Conservation (phyloP, 2,113 vertebrate species). For the Tapirus terrestris region DNA sequence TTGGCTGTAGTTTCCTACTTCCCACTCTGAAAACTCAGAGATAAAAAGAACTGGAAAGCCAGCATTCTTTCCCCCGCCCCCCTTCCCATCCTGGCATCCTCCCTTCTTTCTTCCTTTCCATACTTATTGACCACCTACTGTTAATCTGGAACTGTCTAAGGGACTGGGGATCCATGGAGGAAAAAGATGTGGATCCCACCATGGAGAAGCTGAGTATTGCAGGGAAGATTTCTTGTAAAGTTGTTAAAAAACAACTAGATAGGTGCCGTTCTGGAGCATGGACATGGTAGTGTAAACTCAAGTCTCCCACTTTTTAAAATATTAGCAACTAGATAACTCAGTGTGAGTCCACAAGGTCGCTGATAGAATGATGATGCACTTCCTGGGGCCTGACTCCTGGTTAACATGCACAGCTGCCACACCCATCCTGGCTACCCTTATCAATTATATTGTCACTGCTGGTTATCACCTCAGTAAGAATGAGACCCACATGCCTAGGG, state of each 20-base stretch:
- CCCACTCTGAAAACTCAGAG: background rate
- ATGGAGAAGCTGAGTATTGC: background rate
- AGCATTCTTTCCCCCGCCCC: background rate
- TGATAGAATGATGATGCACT: background rate
- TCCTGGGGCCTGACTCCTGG: background rate
- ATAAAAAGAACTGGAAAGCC: background rate
- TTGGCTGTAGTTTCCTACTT: background rate
- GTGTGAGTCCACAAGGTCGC: background rate
- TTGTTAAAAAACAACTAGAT: background rate
- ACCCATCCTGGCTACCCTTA: too few species aligned
- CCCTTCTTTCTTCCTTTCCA: background rate
- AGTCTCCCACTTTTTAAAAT: background rate
- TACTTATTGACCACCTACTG: background rate
- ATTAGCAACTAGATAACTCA: background rate
- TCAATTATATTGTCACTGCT: background rate
- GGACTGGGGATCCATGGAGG: background rate
- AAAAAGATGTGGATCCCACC: background rate
- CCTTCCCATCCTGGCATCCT: background rate
- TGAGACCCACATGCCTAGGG: background rate
- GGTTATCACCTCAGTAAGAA: background rate
- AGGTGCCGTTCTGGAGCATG: background rate
- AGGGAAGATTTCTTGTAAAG: background rate
- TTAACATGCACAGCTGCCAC: background rate
- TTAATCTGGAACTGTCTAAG: background rate
- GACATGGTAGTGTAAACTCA: background rate